These are phyloP conservation scores for Lasiommata megera DNA, from an alignment of 2,888 invertebrate genomes.

Conservation along the genomic window DNA sequence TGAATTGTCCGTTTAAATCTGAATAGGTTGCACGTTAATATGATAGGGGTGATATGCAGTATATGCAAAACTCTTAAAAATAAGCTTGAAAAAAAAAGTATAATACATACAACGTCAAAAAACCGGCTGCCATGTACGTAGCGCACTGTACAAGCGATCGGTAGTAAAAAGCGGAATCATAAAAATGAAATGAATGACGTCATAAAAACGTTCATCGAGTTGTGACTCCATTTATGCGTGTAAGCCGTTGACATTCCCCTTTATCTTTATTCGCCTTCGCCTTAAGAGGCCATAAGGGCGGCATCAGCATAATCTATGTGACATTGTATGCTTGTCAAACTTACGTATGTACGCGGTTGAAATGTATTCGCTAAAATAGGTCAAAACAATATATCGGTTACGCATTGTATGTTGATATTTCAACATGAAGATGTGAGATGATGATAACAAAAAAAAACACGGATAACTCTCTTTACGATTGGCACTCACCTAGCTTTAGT, in stretches of 20 bases:
- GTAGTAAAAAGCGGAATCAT: slow-evolving; percentile 48
- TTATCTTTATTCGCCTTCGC: slow-evolving; percentile 15
- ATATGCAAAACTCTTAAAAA: no score
- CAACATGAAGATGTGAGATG: no score
- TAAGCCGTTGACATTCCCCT: slow-evolving; percentile 30
- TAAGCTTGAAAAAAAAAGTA: no score
- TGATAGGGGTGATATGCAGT: no score
- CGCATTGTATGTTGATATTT: no score
- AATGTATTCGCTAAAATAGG: no score
- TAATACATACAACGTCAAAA: neutral
- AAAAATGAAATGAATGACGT: slow-evolving; percentile 52
- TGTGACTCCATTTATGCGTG: slow-evolving; percentile 51
- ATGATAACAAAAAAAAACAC: no score
- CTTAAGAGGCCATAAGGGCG: slow-evolving; percentile 15
- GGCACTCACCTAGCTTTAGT: no score
- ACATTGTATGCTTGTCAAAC: slow-evolving; percentile 3
- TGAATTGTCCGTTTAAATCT: no score
- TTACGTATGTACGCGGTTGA: neutral
- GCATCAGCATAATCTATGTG: slow-evolving; percentile 10
- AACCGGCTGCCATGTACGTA: slow-evolving; percentile 7
- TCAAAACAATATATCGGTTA: no score
- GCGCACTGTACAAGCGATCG: slow-evolving; percentile 15
- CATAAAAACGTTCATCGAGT: slow-evolving; percentile 47
- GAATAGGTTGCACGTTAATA: no score
- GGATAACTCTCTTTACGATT: no score